phyloP scores from a whole-genome alignment of 2,888 invertebrate species.

The Drosophila ustulata region DNA sequence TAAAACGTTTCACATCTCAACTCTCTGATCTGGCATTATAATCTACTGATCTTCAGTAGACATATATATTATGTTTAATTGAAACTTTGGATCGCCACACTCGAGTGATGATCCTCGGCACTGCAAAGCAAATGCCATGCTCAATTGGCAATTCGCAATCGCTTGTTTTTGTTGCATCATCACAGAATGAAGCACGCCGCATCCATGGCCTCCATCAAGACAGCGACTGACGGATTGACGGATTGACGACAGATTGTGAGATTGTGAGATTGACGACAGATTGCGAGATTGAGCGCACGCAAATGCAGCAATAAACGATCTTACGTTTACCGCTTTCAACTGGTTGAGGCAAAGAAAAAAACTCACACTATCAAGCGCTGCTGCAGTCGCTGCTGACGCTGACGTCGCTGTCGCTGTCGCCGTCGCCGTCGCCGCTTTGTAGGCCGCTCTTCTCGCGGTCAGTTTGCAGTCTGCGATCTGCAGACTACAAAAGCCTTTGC shows the following conservation, averaged over 20 bases:
- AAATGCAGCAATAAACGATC: not conserved
- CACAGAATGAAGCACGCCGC: slow-evolving; percentile 6
- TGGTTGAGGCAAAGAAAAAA: not conserved
- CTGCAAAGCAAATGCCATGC: slow-evolving; percentile 15
- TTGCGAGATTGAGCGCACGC: slow-evolving; percentile 2
- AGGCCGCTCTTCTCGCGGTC: slow-evolving; percentile 18
- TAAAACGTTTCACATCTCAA: too few relatives aligned
- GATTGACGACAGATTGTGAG: not conserved
- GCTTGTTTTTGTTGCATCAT: slow-evolving; percentile 76
- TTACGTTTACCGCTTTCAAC: not conserved
- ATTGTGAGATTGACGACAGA: not conserved
- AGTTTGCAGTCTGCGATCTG: slow-evolving; percentile 16
- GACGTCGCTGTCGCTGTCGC: not conserved
- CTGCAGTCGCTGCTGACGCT: not conserved
- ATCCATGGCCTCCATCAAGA: slow-evolving; percentile 51
- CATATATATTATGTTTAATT: not conserved
- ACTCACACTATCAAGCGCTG: not conserved
- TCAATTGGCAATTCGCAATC: slow-evolving; percentile 72
- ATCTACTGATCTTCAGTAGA: too few relatives aligned
- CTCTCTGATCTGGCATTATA: too few relatives aligned
- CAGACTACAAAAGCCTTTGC: slow-evolving; percentile 76
- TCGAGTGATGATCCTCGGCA: slow-evolving; percentile 13
- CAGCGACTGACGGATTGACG: slow-evolving; percentile 7
- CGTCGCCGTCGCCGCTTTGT: slow-evolving; percentile 17
- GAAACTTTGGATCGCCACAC: slow-evolving; percentile 16